Evolutionary conservation across 1,140 invertebrate species (phyloP).

Genomic region (Aleiodes sp.): DNA sequence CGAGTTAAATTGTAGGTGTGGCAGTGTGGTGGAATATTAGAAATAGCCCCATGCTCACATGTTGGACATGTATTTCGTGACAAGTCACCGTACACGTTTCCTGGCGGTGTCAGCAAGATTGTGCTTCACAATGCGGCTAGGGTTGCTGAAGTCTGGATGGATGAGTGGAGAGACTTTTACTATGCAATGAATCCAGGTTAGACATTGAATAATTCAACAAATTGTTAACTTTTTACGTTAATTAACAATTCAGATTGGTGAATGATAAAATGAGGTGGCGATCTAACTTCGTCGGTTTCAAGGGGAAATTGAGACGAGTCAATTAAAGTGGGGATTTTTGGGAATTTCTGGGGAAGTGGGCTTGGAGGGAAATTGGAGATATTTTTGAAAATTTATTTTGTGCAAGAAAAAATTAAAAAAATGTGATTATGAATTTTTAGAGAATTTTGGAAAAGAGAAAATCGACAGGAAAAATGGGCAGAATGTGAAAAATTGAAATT

Average conservation of each 20-base stretch:
- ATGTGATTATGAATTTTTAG: no score
- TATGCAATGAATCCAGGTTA: slow-evolving; percentile 98
- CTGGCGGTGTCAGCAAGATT: slow-evolving; percentile 96
- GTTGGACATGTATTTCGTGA: slow-evolving; percentile 99
- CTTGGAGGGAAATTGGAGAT: no score
- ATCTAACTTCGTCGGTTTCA: not conserved
- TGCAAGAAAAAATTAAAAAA: no score
- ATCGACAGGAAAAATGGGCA: no score
- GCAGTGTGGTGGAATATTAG: slow-evolving; percentile 96
- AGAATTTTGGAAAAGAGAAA: no score
- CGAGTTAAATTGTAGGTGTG: slow-evolving; percentile 81
- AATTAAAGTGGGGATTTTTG: no score
- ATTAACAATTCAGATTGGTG: no score
- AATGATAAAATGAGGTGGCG: no score
- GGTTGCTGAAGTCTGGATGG: slow-evolving; percentile 98
- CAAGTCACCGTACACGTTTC: slow-evolving; percentile 99
- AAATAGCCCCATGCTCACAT: slow-evolving; percentile 96
- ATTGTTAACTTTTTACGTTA: not conserved
- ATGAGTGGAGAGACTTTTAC: slow-evolving; percentile 98
- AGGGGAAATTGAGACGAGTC: no score
- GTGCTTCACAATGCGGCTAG: slow-evolving; percentile 97
- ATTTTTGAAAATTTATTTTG: no score
- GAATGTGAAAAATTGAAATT: no score
- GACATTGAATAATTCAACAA: slow-evolving; percentile 49
- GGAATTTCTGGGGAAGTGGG: no score